Percentiles rank a stretch among this genome's conserved stretches.
Evolutionary conservation across 2,888 invertebrate species (phyloP).

Genomic region (Caenorhabditis doughertyi): DNA sequence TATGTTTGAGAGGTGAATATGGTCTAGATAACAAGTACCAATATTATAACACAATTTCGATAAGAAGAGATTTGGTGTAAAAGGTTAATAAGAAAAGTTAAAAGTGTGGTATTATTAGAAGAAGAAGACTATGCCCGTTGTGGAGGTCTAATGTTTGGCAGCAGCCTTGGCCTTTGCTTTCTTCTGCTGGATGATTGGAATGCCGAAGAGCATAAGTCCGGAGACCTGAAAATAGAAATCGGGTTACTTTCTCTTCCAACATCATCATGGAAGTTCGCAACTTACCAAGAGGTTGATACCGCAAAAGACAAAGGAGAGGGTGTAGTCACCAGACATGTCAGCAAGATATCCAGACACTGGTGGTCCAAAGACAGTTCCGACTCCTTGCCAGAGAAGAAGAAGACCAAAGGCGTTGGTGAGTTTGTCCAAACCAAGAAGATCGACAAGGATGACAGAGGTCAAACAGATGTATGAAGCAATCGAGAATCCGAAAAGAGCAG

Average conservation of each 20-base stretch:
- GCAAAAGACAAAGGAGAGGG: constrained; percentile 92
- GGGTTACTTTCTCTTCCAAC: not conserved
- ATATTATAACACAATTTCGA: constrained; percentile 12
- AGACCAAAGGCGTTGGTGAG: constrained; percentile 98
- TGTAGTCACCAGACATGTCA: constrained; percentile 89
- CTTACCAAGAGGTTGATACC: constrained; percentile 85
- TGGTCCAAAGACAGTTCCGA: constrained; percentile 91
- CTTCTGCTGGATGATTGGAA: constrained; percentile 74
- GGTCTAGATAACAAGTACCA: constrained; percentile 38
- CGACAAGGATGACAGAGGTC: constrained; percentile 97
- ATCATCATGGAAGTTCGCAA: not conserved
- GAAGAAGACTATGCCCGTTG: not conserved
- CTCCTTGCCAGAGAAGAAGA: constrained; percentile 92
- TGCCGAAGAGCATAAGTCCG: constrained; percentile 79
- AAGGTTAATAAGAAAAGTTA: constrained; percentile 5
- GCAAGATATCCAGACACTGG: constrained; percentile 91
- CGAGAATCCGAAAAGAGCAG: constrained; percentile 86
- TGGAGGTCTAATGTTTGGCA: constrained; percentile 36
- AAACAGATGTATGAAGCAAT: constrained; percentile 90
- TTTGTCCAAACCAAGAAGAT: constrained; percentile 94
- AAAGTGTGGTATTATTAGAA: constrained; percentile 39
- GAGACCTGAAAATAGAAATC: constrained; percentile 72
- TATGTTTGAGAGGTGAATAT: constrained; percentile 41
- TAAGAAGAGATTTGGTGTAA: constrained; percentile 22
- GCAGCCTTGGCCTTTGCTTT: constrained; percentile 35